A percentile compares a stretch with the other conserved stretches of the same genome.
Evolutionary conservation across 2,797 vertebrate species (phyloP).

Genomic region (Neosalanx taihuensis): DNA sequence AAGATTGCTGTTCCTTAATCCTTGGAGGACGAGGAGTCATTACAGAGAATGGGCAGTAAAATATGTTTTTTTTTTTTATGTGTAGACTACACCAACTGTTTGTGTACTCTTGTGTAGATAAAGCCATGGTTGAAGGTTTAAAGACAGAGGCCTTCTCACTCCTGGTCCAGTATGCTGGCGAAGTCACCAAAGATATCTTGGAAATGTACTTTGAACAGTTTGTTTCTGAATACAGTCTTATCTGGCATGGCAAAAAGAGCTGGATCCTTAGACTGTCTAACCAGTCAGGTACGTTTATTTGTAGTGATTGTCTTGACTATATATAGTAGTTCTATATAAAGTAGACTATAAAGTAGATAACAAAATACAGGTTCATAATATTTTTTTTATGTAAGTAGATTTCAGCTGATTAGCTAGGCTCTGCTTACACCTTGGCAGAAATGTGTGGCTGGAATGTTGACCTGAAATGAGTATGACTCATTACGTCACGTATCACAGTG

Average conservation of each 20-base stretch:
- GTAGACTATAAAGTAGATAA: no score
- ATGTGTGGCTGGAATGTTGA: no score
- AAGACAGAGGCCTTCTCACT: constrained; percentile 21
- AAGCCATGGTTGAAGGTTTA: neutral
- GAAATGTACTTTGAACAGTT: constrained; percentile 53
- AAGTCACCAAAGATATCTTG: constrained; percentile 32
- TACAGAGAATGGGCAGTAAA: neutral
- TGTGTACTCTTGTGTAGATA: constrained; percentile 4
- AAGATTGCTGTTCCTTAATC: neutral
- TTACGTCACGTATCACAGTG: no score
- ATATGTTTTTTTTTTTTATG: neutral
- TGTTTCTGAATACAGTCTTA: constrained; percentile 31
- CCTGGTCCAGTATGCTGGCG: constrained; percentile 4
- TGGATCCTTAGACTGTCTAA: constrained; percentile 51
- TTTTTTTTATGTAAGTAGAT: neutral
- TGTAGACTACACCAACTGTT: neutral
- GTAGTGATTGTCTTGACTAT: neutral
- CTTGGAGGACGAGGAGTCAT: neutral
- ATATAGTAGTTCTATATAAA: no score
- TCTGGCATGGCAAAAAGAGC: constrained; percentile 32
- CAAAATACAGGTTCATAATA: neutral
- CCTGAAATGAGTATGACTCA: neutral
- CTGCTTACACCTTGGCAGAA: no score
- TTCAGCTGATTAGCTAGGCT: neutral
- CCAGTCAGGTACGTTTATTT: constrained; percentile 41